A percentile compares a stretch with the other conserved stretches of the same genome.
Evolutionary conservation across 2,797 vertebrate species (phyloP).

Genomic region (Aulostomus chinensis): DNA sequence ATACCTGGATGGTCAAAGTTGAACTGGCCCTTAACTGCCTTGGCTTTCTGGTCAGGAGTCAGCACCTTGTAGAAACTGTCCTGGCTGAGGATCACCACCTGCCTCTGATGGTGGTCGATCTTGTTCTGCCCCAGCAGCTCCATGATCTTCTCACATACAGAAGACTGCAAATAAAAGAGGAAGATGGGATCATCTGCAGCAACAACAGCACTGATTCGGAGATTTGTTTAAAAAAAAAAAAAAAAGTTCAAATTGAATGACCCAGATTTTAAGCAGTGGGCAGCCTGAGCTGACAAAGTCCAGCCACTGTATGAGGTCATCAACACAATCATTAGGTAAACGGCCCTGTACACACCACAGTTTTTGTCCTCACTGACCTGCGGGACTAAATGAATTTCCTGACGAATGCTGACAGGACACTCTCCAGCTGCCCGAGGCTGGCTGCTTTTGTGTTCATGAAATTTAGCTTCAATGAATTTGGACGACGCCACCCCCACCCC

Average conservation of each 20-base stretch:
- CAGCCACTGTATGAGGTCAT: slow-evolving; percentile 4
- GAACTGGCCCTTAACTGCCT: slow-evolving; percentile 94
- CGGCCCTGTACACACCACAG: not conserved
- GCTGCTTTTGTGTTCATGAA: slow-evolving; percentile 56
- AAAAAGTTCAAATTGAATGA: no score
- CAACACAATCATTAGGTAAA: slow-evolving; percentile 5
- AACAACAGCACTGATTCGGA: no score
- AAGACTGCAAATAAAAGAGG: slow-evolving; percentile 80
- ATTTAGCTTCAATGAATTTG: slow-evolving; percentile 42
- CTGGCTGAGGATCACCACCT: slow-evolving; percentile 96
- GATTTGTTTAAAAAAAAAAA: no score
- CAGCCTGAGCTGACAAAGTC: not conserved
- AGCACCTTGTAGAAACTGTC: slow-evolving; percentile 97
- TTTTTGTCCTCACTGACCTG: slow-evolving; percentile 51
- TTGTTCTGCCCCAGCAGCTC: slow-evolving; percentile 97
- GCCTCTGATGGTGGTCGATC: slow-evolving; percentile 92
- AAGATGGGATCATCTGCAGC: not conserved
- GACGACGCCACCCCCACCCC: slow-evolving; percentile 1
- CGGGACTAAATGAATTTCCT: slow-evolving; percentile 34
- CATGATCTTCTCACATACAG: slow-evolving; percentile 95
- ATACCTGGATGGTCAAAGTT: slow-evolving; percentile 99
- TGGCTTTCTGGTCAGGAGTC: slow-evolving; percentile 94
- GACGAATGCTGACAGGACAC: slow-evolving; percentile 63
- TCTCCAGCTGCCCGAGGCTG: slow-evolving; percentile 32
- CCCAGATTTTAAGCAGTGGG: not conserved